Conservation (phyloP, 2,113 vertebrate genomes). For the Petrocephalus microphthalmus region DNA sequence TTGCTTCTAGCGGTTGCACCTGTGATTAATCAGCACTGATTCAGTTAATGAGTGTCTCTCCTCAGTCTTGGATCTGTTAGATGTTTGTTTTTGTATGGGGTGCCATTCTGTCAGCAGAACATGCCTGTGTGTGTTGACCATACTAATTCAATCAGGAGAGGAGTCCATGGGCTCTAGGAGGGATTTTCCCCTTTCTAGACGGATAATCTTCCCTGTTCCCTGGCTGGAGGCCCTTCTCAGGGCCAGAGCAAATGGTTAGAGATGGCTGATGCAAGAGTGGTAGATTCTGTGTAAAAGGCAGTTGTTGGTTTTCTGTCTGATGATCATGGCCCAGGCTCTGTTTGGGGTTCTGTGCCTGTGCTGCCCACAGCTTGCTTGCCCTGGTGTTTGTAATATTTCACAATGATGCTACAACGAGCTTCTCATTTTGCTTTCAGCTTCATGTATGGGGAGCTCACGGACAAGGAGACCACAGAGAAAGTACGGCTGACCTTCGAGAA, state of each 20-base stretch:
- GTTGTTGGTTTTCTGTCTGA: not conserved
- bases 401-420: too few relatives aligned
- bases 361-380: not conserved
- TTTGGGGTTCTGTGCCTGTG: not conserved
- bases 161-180: not conserved
- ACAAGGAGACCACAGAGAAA: constrained; percentile 94
- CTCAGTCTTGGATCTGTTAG: not conserved
- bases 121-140: not conserved
- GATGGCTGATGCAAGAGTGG: not conserved
- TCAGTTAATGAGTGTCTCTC: not conserved
- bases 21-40: not conserved
- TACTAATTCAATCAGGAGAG: not conserved
- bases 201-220: not conserved
- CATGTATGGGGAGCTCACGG: constrained; percentile 97
- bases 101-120: not conserved
- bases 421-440: constrained; percentile 69
- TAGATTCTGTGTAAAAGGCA: constrained; percentile 5
- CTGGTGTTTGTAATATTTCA: not conserved
- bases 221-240: not conserved
- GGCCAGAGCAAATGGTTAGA: not conserved
- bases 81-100: not conserved
- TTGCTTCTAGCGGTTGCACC: too few relatives aligned
- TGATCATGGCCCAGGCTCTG: not conserved
- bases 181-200: not conserved
- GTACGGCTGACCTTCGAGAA: constrained; percentile 97